These are phyloP conservation scores for Nasonia oneida DNA, from an alignment of 2,888 invertebrate species.

Conservation along the genomic window DNA sequence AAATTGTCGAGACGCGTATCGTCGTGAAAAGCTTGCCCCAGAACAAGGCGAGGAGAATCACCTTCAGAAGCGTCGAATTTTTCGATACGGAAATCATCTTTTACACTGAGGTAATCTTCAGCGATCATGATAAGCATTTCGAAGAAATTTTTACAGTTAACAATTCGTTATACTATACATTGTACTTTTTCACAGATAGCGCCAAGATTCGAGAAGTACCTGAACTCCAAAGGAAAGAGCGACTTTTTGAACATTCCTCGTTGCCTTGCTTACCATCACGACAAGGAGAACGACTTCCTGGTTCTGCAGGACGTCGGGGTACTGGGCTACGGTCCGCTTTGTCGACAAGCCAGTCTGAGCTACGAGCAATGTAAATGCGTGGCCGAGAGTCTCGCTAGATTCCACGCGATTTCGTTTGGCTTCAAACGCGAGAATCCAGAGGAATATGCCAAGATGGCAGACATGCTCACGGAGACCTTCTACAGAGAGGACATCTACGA, in stretches of 20 bases:
- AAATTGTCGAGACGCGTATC: constrained; percentile 79
- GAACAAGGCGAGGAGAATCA: constrained; percentile 83
- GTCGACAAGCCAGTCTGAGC: constrained; percentile 72
- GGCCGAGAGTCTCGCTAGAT: constrained; percentile 76
- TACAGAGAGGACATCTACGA: constrained; percentile 67
- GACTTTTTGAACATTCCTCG: constrained; percentile 70
- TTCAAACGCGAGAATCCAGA: constrained; percentile 76
- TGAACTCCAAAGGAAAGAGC: constrained; percentile 67
- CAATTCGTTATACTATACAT: neutral
- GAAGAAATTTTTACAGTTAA: neutral
- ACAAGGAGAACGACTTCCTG: constrained; percentile 79
- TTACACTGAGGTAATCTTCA: constrained; percentile 78
- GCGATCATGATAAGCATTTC: neutral
- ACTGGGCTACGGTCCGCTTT: constrained; percentile 73
- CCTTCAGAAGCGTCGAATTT: constrained; percentile 85
- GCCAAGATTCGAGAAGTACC: constrained; percentile 70
- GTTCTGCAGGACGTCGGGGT: constrained; percentile 77
- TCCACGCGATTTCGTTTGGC: constrained; percentile 79
- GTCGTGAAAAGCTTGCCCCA: constrained; percentile 86
- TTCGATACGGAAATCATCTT: constrained; percentile 87
- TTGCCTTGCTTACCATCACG: constrained; percentile 73
- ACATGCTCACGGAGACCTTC: constrained; percentile 72
- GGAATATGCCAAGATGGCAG: constrained; percentile 72
- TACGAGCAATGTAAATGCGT: constrained; percentile 73
- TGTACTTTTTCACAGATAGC: constrained; percentile 69